Evolutionary conservation across 2,113 vertebrate genomes (phyloP).

Genomic region (Loxodonta africana): DNA sequence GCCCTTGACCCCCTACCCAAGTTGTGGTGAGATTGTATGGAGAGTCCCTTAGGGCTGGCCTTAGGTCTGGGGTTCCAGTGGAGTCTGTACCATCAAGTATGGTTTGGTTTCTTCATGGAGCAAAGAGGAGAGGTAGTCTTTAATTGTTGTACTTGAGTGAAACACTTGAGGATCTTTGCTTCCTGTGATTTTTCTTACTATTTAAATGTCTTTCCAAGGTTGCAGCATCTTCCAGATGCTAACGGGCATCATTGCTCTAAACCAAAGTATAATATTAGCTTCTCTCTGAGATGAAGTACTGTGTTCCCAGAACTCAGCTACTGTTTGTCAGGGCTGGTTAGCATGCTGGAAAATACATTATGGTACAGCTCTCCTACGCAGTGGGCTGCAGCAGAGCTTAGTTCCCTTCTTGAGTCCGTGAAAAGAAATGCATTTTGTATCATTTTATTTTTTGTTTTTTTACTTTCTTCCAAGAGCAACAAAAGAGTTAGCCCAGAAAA

Average conservation of each 20-base stretch:
- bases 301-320: background rate
- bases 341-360: constrained; percentile 14
- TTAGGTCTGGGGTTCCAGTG: background rate
- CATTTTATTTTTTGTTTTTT: background rate
- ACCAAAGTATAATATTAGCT: background rate
- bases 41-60: background rate
- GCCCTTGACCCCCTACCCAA: rapidly evolving
- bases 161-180: background rate
- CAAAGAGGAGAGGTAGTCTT: background rate
- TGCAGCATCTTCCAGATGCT: background rate
- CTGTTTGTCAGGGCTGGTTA: background rate
- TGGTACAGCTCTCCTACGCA: background rate
- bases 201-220: constrained; percentile 7
- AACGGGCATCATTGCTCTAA: background rate
- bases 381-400: background rate
- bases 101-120: background rate
- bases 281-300: constrained; percentile 7
- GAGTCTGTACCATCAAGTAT: background rate
- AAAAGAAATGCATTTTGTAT: constrained; percentile 10
- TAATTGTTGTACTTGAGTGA: background rate
- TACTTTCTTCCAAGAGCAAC: background rate
- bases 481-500: constrained; percentile 72
- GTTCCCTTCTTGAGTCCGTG: constrained; percentile 47
- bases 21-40: background rate
- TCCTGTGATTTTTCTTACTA: background rate